Evolutionary conservation across 1,140 invertebrate genomes (phyloP).

Genomic region (Bombus confusus): DNA sequence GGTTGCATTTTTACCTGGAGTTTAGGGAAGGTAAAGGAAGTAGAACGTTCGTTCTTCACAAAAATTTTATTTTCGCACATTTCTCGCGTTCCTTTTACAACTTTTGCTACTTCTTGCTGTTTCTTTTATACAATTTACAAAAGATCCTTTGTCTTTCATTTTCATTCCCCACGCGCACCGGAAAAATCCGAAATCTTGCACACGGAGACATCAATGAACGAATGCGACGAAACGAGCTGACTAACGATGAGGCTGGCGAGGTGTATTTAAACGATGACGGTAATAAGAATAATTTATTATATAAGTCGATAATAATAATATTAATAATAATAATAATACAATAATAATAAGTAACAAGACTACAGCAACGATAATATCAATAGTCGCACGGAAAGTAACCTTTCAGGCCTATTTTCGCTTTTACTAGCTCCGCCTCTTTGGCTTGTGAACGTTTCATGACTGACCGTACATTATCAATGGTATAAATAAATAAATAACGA

Average conservation of each 20-base stretch:
- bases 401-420: conserved; percentile 34
- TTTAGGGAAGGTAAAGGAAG: background rate
- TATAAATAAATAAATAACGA: conserved; percentile 74
- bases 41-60: conserved; percentile 31
- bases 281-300: conserved; percentile 60
- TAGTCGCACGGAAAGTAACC: conserved; percentile 52
- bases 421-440: conserved; percentile 81
- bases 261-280: conserved; percentile 18
- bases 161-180: background rate
- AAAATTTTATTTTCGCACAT: conserved; percentile 50
- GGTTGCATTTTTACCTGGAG: background rate
- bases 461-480: conserved; percentile 70
- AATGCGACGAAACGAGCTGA: conserved; percentile 11
- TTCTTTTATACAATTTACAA: conserved; percentile 50
- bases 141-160: conserved; percentile 24
- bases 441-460: conserved; percentile 78
- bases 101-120: conserved; percentile 18
- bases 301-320: background rate
- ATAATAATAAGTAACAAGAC: conserved; percentile 43
- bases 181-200: conserved; percentile 1
- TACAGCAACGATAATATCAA: conserved; percentile 54
- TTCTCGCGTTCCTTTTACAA: conserved; percentile 48
- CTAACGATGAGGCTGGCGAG: conserved; percentile 15
- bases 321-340: background rate
- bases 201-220: conserved; percentile 4